Evolutionary conservation across 2,797 vertebrate species (phyloP).

Genomic region (Arnoldichthys spilopterus): DNA sequence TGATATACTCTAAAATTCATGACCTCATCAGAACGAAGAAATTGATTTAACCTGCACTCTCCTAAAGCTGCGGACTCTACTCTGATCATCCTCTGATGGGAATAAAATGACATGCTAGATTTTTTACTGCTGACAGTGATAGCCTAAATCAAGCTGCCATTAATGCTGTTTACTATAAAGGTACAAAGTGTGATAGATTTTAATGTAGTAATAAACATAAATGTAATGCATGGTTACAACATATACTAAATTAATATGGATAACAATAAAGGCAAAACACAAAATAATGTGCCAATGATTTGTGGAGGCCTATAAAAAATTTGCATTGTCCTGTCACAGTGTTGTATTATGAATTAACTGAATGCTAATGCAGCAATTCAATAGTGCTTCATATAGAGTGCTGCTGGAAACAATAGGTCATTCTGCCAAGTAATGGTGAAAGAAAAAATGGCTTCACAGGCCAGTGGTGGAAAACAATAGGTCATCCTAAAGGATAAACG

Average conservation of each 20-base stretch:
- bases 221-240: constrained; percentile 61
- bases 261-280: constrained; percentile 7
- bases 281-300: constrained; percentile 7
- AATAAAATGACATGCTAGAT: constrained; percentile 13
- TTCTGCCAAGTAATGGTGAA: not conserved
- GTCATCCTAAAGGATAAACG: too few relatives aligned
- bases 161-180: constrained; percentile 13
- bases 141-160: constrained; percentile 6
- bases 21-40: constrained; percentile 76
- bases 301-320: not conserved
- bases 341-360: not conserved
- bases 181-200: constrained; percentile 12
- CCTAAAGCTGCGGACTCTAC: constrained; percentile 61
- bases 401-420: not conserved
- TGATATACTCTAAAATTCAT: constrained; percentile 73
- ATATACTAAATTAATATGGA: not conserved
- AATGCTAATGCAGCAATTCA: not conserved
- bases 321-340: not conserved
- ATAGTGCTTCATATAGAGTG: not conserved
- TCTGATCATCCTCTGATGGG: constrained; percentile 47
- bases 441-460: not conserved
- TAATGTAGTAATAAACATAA: constrained; percentile 56
- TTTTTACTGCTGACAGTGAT: not conserved
- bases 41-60: constrained; percentile 78
- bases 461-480: not conserved